phyloP scores from a whole-genome alignment of 2,797 vertebrate genomes.

The Malacoctenus gilli region DNA sequence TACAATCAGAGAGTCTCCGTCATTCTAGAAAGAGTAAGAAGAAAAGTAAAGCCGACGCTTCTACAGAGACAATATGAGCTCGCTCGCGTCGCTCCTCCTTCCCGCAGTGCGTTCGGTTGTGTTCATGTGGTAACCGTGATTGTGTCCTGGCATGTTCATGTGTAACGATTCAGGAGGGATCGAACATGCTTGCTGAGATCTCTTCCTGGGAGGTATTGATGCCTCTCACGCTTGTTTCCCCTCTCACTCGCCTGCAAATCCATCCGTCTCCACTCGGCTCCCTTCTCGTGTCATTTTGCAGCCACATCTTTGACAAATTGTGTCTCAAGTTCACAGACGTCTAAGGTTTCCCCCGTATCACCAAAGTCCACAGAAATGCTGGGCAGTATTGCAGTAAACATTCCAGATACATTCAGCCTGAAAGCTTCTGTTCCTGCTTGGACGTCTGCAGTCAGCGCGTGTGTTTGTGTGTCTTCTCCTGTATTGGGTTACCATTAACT shows the following conservation, averaged over 20 bases:
- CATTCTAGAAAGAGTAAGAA: too few species aligned
- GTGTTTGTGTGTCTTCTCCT: constrained; percentile 37
- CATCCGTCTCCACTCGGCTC: not conserved
- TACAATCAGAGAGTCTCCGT: too few species aligned
- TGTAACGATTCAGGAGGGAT: too few species aligned
- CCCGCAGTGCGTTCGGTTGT: too few species aligned
- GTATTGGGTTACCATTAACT: constrained; percentile 69
- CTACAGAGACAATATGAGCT: too few species aligned
- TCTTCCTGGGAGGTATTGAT: constrained; percentile 35
- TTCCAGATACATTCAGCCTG: constrained; percentile 15
- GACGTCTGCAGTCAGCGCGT: constrained; percentile 9
- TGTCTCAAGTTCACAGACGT: constrained; percentile 7
- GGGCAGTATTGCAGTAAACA: constrained; percentile 11
- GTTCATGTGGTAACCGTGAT: too few species aligned
- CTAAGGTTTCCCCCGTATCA: constrained; percentile 3
- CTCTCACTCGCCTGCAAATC: constrained; percentile 33
- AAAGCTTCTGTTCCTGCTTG: constrained; percentile 35
- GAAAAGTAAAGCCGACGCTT: too few species aligned
- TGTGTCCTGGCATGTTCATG: too few species aligned
- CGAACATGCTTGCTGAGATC: constrained; percentile 21
- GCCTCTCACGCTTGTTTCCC: constrained; percentile 24
- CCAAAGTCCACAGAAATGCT: constrained; percentile 16
- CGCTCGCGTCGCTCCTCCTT: too few species aligned
- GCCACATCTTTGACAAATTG: not conserved
- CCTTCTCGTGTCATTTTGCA: not conserved